These are phyloP conservation scores for Syngnathoides biaculeatus DNA, from an alignment of 2,113 vertebrate genomes.

Conservation along the genomic window DNA sequence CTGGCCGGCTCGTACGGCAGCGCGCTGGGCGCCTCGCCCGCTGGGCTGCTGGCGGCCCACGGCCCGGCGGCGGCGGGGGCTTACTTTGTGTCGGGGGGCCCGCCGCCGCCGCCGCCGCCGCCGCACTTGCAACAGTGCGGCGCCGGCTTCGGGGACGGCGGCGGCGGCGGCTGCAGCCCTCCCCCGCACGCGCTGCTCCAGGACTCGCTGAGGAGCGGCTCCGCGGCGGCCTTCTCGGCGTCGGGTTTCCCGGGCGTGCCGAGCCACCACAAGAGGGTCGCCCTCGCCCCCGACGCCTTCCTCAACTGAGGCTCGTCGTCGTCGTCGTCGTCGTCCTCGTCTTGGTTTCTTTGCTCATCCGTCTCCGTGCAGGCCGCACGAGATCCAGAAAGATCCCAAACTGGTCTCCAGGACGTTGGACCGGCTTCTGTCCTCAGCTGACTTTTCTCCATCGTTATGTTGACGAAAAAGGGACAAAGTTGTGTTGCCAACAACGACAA, in stretches of 20 bases:
- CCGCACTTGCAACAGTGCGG: conserved; percentile 62
- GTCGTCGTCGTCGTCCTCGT: no score
- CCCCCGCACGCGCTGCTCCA: conserved; percentile 49
- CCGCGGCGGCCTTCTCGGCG: conserved; percentile 62
- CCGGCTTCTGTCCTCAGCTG: no score
- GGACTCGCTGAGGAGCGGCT: conserved; percentile 69
- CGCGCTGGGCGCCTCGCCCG: no score
- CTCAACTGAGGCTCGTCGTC: conserved; percentile 70
- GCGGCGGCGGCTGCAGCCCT: conserved; percentile 39
- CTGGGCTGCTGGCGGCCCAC: conserved; percentile 72
- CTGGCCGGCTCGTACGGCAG: conserved; percentile 53
- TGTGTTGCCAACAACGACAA: conserved; percentile 74
- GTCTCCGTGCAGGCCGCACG: no score
- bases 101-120: conserved; percentile 32
- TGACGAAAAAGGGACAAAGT: conserved; percentile 66
- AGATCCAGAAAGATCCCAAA: no score
- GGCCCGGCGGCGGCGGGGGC: conserved; percentile 65
- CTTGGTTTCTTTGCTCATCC: no score
- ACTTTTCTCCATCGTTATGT: conserved; percentile 15
- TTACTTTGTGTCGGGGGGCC: conserved; percentile 71
- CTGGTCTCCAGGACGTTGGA: no score
- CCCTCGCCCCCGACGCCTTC: conserved; percentile 66
- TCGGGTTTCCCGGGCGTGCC: conserved; percentile 65
- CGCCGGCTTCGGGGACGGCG: conserved; percentile 41
- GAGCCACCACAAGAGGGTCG: conserved; percentile 71